Percentiles rank a stretch among this genome's conserved stretches.
These are phyloP conservation scores for Punctoribates punctum DNA, from an alignment of 2,888 invertebrate species.

Conservation along the genomic window DNA sequence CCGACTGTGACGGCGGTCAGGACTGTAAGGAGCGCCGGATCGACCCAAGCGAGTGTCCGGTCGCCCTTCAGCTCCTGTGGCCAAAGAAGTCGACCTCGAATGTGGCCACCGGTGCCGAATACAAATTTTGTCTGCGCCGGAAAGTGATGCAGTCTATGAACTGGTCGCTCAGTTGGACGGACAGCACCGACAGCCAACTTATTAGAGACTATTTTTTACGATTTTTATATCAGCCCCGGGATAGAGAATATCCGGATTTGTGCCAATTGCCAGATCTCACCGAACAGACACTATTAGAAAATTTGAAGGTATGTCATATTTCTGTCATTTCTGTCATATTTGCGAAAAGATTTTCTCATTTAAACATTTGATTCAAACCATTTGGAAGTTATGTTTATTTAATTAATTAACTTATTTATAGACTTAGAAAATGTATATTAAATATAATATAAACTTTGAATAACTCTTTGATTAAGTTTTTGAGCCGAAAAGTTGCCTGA, in stretches of 20 bases:
- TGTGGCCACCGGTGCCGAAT: conserved; percentile 49
- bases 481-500: no score
- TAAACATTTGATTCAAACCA: no score
- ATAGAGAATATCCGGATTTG: conserved; percentile 89
- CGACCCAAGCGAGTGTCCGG: conserved; percentile 63
- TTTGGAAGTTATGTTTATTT: no score
- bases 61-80: conserved; percentile 57
- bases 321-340: background rate
- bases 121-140: conserved; percentile 79
- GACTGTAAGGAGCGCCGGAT: conserved; percentile 88
- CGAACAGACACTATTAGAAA: conserved; percentile 85
- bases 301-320: conserved; percentile 61
- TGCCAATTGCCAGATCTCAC: conserved; percentile 93
- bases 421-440: no score
- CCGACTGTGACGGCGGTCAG: conserved; percentile 64
- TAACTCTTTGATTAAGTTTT: no score
- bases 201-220: conserved; percentile 87
- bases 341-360: no score
- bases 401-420: no score
- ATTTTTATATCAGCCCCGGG: conserved; percentile 84
- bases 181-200: conserved; percentile 78
- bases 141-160: conserved; percentile 62
- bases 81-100: conserved; percentile 51
- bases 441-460: no score
- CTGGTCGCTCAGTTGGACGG: conserved; percentile 74